These are phyloP conservation scores for Xestia xanthographa DNA, from an alignment of 2,888 invertebrate genomes.

Conservation along the genomic window DNA sequence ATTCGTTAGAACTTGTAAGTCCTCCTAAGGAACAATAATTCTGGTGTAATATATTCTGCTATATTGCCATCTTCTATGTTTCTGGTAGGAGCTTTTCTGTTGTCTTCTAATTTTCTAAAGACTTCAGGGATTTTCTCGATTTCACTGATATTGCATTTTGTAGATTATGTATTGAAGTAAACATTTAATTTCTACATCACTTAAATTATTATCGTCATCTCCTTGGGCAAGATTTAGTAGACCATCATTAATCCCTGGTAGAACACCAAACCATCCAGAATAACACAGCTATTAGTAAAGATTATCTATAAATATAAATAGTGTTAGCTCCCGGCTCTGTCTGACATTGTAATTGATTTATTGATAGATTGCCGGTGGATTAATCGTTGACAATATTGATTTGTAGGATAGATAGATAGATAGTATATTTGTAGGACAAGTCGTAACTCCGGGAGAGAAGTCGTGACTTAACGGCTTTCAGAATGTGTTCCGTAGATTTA, in stretches of 20 bases:
- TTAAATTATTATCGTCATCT: background rate
- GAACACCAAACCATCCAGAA: slow-evolving; percentile 5
- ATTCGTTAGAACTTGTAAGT: background rate
- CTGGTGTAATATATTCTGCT: background rate
- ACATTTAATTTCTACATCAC: background rate
- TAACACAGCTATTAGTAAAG: slow-evolving; percentile 2
- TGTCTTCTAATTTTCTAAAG: background rate
- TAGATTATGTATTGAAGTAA: background rate
- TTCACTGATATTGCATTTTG: background rate
- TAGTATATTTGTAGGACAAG: slow-evolving; percentile 39
- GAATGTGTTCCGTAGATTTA: slow-evolving; percentile 35
- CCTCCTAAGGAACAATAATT: background rate
- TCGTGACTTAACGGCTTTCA: slow-evolving; percentile 50
- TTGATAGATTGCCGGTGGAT: slow-evolving; percentile 39
- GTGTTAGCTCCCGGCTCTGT: slow-evolving; percentile 32
- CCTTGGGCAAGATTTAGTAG: background rate
- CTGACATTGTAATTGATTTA: slow-evolving; percentile 48
- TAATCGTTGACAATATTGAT: slow-evolving; percentile 53
- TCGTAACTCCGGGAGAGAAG: slow-evolving; percentile 47
- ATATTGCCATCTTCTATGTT: background rate
- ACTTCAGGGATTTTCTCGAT: background rate
- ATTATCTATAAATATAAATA: slow-evolving; percentile 35
- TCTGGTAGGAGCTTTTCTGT: no score
- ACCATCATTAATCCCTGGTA: background rate
- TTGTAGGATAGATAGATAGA: slow-evolving; percentile 33